Evolutionary conservation across 2,113 vertebrate genomes (phyloP), one percentile per base, ranked within the genome.

Genomic region (Otus sunia): DNA sequence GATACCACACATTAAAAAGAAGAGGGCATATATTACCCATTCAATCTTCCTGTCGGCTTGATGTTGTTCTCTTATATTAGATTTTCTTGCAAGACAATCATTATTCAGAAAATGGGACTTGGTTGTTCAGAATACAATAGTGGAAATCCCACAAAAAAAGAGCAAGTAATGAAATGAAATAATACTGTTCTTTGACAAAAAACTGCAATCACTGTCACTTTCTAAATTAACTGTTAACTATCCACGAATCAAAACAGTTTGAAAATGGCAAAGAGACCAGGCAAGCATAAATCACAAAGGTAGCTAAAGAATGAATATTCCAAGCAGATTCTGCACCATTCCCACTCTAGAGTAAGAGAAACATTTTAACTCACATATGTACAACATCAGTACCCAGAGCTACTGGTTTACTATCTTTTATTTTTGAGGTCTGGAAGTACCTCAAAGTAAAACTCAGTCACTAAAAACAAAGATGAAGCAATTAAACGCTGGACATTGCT

Each of bases 31-130:
- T 86, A 93, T 90, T 83, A 88, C 39, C 71, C 72, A 50, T 74
- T 88, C 94, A 92, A 68, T 94, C 75, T 92, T 80, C 55, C 81
- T 92, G 78, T 63, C 93, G 92, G 53, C 37, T 79, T 76, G 74
- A 91, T 91, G 80, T 64, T 91, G 30, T 64, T 77, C 77, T 85
- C 75, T 69, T 66, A 55, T 27, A 86, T 73, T 85, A 80, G 50
- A 66, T 90, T 94, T 80, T 67, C 87, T 80, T 71, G 59, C 75
- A 94, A 83, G 53, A 64, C 3, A 4, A 90, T 43, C 41, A 50
- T 67, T 90, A 50, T 47, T 86, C 77, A 90, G 58, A 90, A 83
- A 96, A 92, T 19, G 59, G 16, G 39, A 91, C 36, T 93, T 11
- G 22, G 36, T 26, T 79, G 59, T 78, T 79, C 92, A 64, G 78